These are phyloP conservation scores for Rotaria macrura DNA, from an alignment of 2,888 invertebrate species.

Conservation along the genomic window DNA sequence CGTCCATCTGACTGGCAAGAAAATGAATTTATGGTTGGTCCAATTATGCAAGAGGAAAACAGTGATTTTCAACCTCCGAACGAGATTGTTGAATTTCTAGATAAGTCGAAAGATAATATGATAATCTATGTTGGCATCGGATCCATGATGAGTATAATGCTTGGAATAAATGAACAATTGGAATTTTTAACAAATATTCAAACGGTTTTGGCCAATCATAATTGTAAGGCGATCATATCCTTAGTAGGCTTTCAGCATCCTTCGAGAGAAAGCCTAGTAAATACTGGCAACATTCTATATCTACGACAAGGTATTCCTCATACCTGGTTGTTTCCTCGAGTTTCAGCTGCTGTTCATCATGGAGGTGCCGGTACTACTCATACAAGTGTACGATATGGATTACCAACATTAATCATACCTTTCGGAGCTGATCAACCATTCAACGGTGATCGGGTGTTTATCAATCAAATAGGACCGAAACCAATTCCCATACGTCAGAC, in stretches of 20 bases:
- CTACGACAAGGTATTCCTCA: not conserved
- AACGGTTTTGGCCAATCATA: not conserved
- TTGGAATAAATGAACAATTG: not conserved
- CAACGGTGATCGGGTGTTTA: not conserved
- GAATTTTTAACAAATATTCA: not conserved
- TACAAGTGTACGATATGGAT: not conserved
- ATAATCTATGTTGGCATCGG: not conserved
- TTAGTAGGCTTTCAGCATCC: not conserved
- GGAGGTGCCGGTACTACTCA: not conserved
- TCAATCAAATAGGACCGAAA: not conserved
- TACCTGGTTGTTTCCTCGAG: not conserved
- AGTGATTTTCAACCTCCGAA: not conserved
- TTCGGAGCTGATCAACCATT: slow-evolving; percentile 20
- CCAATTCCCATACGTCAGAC: not conserved
- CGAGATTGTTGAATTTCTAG: not conserved
- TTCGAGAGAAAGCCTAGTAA: too few relatives aligned
- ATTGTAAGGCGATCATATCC: not conserved
- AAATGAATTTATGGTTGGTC: not conserved
- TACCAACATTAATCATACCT: not conserved
- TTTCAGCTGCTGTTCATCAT: not conserved
- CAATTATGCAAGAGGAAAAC: not conserved
- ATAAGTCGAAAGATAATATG: not conserved
- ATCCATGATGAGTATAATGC: not conserved
- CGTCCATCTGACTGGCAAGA: not conserved
- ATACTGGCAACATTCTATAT: not conserved